phyloP scores from a whole-genome alignment of 2,113 vertebrate genomes.

The Hirundichthys speculiger region DNA sequence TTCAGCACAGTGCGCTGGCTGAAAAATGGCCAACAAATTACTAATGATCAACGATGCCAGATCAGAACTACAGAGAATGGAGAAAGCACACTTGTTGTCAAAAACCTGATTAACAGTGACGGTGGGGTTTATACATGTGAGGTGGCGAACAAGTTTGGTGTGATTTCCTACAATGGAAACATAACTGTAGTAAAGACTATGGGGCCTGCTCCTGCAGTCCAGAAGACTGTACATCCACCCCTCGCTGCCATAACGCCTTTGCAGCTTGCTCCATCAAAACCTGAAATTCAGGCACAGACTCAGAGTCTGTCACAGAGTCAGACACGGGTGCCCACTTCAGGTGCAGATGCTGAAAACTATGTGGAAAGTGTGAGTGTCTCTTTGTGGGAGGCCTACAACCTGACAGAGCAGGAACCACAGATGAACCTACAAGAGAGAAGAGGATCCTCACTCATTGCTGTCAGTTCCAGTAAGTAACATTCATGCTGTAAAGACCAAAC shows the following conservation, averaged over 20 bases:
- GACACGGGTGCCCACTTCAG: constrained; percentile 4
- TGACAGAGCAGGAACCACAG: constrained; percentile 65
- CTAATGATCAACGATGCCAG: constrained; percentile 77
- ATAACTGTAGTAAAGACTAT: constrained; percentile 75
- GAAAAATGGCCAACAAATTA: constrained; percentile 85
- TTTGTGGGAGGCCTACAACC: constrained; percentile 73
- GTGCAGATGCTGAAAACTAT: constrained; percentile 70
- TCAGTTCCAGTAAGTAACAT: constrained; percentile 72
- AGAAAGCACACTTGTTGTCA: constrained; percentile 85
- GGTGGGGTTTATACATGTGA: constrained; percentile 90
- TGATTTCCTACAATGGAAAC: constrained; percentile 85
- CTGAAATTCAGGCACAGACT: constrained; percentile 29
- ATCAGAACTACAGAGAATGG: constrained; percentile 82
- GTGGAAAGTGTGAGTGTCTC: constrained; percentile 68
- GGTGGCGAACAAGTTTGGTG: constrained; percentile 87
- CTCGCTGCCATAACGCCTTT: constrained; percentile 69
- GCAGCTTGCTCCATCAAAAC: constrained; percentile 41
- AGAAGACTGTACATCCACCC: constrained; percentile 46
- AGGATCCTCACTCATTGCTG: constrained; percentile 64
- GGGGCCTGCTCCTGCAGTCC: constrained; percentile 8
- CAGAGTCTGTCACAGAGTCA: constrained; percentile 7
- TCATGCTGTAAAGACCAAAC: not conserved
- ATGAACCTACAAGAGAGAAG: constrained; percentile 63
- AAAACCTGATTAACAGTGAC: constrained; percentile 81
- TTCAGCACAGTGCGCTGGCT: constrained; percentile 83